Base-by-base conservation (phyloP, 2,113 vertebrate species). In the Spermophilus dauricus region DNA sequence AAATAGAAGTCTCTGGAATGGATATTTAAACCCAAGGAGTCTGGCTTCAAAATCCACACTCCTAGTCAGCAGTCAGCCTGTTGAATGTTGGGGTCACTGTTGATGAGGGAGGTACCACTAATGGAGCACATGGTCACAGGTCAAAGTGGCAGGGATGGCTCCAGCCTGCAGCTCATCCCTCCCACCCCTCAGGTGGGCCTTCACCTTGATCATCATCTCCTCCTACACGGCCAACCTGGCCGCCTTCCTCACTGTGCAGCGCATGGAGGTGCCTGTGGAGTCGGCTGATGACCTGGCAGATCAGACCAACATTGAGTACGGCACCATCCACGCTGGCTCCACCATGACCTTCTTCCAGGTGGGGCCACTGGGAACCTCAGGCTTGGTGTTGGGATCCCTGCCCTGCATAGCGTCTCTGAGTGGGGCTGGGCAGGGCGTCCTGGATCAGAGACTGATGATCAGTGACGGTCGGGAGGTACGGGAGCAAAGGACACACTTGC, bases 291-390 rank as follows among this genome's bases (percentile, higher is more conserved):
- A 99, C 96, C 98, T 99, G 95, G 99, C 99, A 0, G 99, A 99
- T 96, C 99, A 99, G 97, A 99, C 99, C 98, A 99, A 99, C 98
- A 99, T 99, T 32, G 99, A 99, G 98, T 99, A 99, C 0, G 99
- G 99, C 53, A 99, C 99, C 92, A 99, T 99, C 97, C 99, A 99
- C 5, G 99, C 99, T 0, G 99, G 99, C 4, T 99, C 99, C 97
- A 99, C 99, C 91, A 99, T 99, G 99, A 99, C 99, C 98, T 99
- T 99, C 99, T 99, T 99, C 97, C 99, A 99, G 99, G 99, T 99
- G 89, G 86, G 97, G 42, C 26, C 42, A 0, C 2, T 39, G 16
- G 0, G 30, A 30, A 37, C 76, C 2, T 22, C 3, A 1, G 58
- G 72, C 70, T 48, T 4, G 48, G 42, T 28, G 8, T 8, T 1